Evolutionary conservation across 37 sponge, comb jelly and placozoan genomes (phyloP).

Genomic region (Tethya wilhelma): DNA sequence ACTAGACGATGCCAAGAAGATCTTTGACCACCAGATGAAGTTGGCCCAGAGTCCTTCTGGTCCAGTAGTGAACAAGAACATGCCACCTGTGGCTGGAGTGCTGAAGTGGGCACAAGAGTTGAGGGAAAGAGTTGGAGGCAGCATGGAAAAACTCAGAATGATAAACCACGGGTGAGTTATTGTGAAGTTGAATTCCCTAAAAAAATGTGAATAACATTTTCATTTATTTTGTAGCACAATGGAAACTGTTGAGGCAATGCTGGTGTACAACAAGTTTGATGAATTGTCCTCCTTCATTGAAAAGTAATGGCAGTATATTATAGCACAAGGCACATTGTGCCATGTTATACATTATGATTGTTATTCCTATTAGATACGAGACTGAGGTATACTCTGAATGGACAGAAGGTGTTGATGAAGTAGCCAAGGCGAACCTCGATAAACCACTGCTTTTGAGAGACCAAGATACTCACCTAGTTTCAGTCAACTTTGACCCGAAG

Average conservation of each 20-base stretch:
- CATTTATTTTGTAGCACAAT: conserved; percentile 53
- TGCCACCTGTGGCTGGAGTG: conserved; percentile 93
- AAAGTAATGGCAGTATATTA: conserved; percentile 60
- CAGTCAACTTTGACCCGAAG: conserved; percentile 98
- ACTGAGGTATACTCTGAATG: conserved; percentile 81
- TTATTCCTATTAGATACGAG: conserved; percentile 75
- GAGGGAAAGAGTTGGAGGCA: conserved; percentile 67
- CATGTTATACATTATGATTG: background rate
- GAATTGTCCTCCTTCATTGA: conserved; percentile 90
- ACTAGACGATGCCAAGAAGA: conserved; percentile 82
- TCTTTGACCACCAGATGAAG: conserved; percentile 82
- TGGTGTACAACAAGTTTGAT: conserved; percentile 88
- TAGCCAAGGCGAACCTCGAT: conserved; percentile 93
- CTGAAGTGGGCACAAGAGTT: conserved; percentile 92
- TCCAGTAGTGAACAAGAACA: conserved; percentile 90
- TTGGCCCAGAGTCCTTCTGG: conserved; percentile 44
- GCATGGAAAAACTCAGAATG: conserved; percentile 71
- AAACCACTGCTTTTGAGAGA: conserved; percentile 90
- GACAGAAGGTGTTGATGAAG: conserved; percentile 86
- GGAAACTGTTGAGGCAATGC: conserved; percentile 88
- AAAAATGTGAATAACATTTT: too few relatives aligned
- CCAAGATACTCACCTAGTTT: conserved; percentile 42
- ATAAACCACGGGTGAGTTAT: conserved; percentile 80
- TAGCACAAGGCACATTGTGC: background rate
- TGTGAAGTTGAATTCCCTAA: background rate